Evolutionary conservation across 2,113 vertebrate species (phyloP).

Genomic region (Rhodinocichla rosea): DNA sequence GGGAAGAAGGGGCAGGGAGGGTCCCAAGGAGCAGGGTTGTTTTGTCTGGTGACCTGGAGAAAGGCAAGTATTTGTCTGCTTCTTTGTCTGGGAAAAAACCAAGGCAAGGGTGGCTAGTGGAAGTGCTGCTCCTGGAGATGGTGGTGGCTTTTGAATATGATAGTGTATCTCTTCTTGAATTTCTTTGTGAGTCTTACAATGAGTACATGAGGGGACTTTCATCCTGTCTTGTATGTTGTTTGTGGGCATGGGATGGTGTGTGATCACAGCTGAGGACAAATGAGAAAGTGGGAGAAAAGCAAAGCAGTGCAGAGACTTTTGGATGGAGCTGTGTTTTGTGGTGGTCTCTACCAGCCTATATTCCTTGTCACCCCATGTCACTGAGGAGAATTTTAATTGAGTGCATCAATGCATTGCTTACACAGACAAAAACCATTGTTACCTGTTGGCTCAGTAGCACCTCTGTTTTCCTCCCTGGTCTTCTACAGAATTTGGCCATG

Average conservation of each 20-base stretch:
- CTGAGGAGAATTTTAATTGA: neutral
- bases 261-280: neutral
- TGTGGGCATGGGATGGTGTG: neutral
- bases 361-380: neutral
- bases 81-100: neutral
- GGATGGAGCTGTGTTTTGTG: neutral
- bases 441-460: neutral
- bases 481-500: constrained; percentile 8
- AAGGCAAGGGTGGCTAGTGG: neutral
- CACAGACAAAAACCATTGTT: neutral
- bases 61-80: neutral
- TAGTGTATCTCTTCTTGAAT: neutral
- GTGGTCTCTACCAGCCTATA: neutral
- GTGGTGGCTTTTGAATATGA: neutral
- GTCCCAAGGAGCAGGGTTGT: neutral
- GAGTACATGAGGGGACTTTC: neutral
- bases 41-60: neutral
- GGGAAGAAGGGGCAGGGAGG: neutral
- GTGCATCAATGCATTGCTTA: neutral
- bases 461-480: neutral
- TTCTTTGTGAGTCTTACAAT: neutral
- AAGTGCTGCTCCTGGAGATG: neutral
- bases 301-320: neutral
- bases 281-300: neutral
- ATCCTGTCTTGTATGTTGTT: neutral